Conservation (phyloP, 2,888 invertebrate genomes). For the Drosophila sordidula region DNA sequence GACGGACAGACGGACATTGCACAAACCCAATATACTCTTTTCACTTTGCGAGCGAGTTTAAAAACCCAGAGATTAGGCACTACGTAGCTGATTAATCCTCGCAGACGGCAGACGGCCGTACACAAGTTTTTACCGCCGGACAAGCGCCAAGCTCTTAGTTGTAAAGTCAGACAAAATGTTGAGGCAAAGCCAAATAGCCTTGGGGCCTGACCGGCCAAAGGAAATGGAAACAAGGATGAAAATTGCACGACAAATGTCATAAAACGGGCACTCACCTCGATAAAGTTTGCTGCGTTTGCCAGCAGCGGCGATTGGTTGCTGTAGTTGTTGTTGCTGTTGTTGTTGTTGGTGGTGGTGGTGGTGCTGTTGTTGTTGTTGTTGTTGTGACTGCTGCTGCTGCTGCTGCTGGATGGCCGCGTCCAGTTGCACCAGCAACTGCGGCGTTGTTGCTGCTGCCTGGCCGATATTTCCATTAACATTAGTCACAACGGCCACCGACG, state of each 20-base stretch:
- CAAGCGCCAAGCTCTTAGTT: slow-evolving; percentile 5
- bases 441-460: slow-evolving; percentile 55
- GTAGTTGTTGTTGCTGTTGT: slow-evolving; percentile 81
- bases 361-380: slow-evolving; percentile 84
- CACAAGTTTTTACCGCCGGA: not conserved
- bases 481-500: slow-evolving; percentile 54
- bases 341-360: slow-evolving; percentile 85
- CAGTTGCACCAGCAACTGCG: slow-evolving; percentile 90
- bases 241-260: slow-evolving; percentile 66
- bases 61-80: not conserved
- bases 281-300: slow-evolving; percentile 91
- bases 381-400: slow-evolving; percentile 81
- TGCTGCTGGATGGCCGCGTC: slow-evolving; percentile 89
- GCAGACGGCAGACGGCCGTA: no score
- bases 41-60: no score
- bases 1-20: no score
- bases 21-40: no score
- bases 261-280: slow-evolving; percentile 88
- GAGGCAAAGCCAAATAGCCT: slow-evolving; percentile 41
- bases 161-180: slow-evolving; percentile 32
- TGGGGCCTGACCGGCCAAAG: slow-evolving; percentile 29
- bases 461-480: slow-evolving; percentile 72
- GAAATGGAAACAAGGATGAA: slow-evolving; percentile 43
- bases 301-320: slow-evolving; percentile 87
- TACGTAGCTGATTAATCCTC: not conserved